Conservation (phyloP, 2,888 invertebrate genomes). For the Artemia sinica region DNA sequence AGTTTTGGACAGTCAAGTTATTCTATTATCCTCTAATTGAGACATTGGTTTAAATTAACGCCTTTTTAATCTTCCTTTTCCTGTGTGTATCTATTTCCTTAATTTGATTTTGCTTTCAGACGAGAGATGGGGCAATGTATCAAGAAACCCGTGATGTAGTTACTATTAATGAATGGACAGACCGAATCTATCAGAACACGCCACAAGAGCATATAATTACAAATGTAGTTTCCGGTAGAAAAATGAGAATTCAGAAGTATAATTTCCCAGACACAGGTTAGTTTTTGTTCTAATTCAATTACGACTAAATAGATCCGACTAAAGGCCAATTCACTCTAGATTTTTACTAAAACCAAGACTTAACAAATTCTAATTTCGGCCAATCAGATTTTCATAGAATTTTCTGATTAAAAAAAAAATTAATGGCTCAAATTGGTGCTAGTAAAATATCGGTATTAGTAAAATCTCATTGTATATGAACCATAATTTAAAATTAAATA, state of each 20-base stretch:
- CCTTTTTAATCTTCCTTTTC: too few relatives aligned
- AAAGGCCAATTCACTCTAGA: not conserved
- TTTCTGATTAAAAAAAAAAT: too few relatives aligned
- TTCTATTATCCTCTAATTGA: too few relatives aligned
- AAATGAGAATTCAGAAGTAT: constrained; percentile 81
- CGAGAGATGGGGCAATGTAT: constrained; percentile 64
- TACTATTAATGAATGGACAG: constrained; percentile 77
- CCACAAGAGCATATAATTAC: constrained; percentile 81
- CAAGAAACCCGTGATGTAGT: constrained; percentile 80
- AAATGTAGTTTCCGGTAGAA: constrained; percentile 73
- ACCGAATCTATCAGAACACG: constrained; percentile 57
- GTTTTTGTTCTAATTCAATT: constrained; percentile 21
- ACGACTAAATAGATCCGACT: not conserved
- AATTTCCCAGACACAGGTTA: constrained; percentile 81
- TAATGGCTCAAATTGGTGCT: too few relatives aligned
- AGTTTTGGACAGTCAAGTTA: too few relatives aligned
- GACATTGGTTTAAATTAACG: too few relatives aligned
- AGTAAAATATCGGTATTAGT: too few relatives aligned
- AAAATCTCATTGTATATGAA: too few relatives aligned
- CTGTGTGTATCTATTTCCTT: too few relatives aligned
- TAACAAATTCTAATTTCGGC: not conserved
- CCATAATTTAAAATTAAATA: too few relatives aligned
- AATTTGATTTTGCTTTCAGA: constrained; percentile 36
- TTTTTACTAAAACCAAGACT: too few relatives aligned
- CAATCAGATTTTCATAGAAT: too few relatives aligned